Evolutionary conservation across 2,888 invertebrate species (phyloP).

Genomic region (Diaprepes abbreviatus): DNA sequence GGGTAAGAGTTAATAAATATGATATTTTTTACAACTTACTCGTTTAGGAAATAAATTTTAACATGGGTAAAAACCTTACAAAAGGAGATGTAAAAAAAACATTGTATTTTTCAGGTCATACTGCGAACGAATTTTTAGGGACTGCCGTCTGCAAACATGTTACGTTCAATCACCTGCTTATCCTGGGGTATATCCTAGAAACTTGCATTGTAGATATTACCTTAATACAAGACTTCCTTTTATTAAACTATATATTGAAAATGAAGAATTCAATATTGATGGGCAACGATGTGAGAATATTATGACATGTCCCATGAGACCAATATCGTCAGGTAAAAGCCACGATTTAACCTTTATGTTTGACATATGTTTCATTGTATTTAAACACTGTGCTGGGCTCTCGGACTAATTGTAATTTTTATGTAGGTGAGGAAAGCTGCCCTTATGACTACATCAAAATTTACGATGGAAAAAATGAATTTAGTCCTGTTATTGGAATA

Average conservation of each 20-base stretch:
- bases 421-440: constrained; percentile 85
- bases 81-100: too few species aligned
- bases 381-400: too few species aligned
- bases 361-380: too few species aligned
- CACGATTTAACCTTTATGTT: too few species aligned
- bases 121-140: constrained; percentile 89
- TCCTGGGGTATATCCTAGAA: constrained; percentile 92
- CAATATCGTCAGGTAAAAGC: constrained; percentile 83
- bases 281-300: constrained; percentile 95
- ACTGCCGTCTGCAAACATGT: constrained; percentile 91
- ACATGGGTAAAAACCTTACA: too few species aligned
- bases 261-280: constrained; percentile 94
- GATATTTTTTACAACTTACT: too few species aligned
- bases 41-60: too few species aligned
- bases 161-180: constrained; percentile 95
- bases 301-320: constrained; percentile 94
- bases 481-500: constrained; percentile 88
- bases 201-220: constrained; percentile 91
- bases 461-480: constrained; percentile 91
- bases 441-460: constrained; percentile 92
- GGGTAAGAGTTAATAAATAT: constrained; percentile 77
- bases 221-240: constrained; percentile 90
- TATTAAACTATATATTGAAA: constrained; percentile 92
- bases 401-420: too few species aligned
- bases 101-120: constrained; percentile 80